These are phyloP conservation scores for Augiades crinisus DNA, from an alignment of 2,888 invertebrate species.

Conservation along the genomic window DNA sequence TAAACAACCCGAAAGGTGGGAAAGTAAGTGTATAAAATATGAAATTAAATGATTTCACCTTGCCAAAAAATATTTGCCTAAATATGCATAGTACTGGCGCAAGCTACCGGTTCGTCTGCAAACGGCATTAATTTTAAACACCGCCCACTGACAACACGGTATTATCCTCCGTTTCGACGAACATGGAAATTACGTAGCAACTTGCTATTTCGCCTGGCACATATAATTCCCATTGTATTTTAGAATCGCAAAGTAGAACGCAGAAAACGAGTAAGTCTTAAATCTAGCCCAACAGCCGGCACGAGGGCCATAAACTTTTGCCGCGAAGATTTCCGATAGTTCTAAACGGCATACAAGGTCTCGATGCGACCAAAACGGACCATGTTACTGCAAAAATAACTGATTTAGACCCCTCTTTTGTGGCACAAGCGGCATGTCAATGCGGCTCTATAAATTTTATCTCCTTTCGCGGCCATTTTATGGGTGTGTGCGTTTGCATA, in stretches of 20 bases:
- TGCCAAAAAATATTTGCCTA: too few relatives aligned
- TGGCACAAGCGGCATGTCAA: background rate
- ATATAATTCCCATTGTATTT: slow-evolving; percentile 25
- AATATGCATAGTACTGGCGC: too few relatives aligned
- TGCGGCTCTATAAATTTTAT: slow-evolving; percentile 11
- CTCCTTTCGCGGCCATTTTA: background rate
- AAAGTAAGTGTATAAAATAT: too few relatives aligned
- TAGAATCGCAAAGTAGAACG: slow-evolving; percentile 17
- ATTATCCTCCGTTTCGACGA: slow-evolving; percentile 11
- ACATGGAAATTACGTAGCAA: slow-evolving; percentile 17
- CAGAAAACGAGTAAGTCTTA: slow-evolving; percentile 16
- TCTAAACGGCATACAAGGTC: slow-evolving; percentile 21
- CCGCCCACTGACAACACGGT: slow-evolving; percentile 7
- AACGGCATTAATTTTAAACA: background rate
- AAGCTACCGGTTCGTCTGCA: too few relatives aligned
- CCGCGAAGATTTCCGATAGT: slow-evolving; percentile 20
- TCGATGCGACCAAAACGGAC: slow-evolving; percentile 28
- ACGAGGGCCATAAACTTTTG: slow-evolving; percentile 10
- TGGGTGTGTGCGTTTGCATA: slow-evolving; percentile 32
- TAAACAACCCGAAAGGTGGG: too few relatives aligned
- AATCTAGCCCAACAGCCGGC: slow-evolving; percentile 18
- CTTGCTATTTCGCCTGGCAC: slow-evolving; percentile 6
- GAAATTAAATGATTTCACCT: too few relatives aligned
- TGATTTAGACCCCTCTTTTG: slow-evolving; percentile 4
- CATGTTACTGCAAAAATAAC: slow-evolving; percentile 6